Evolutionary conservation across 2,888 invertebrate species (phyloP), one percentile per base, ranked within the genome.

Genomic region (Chrysolina americana): DNA sequence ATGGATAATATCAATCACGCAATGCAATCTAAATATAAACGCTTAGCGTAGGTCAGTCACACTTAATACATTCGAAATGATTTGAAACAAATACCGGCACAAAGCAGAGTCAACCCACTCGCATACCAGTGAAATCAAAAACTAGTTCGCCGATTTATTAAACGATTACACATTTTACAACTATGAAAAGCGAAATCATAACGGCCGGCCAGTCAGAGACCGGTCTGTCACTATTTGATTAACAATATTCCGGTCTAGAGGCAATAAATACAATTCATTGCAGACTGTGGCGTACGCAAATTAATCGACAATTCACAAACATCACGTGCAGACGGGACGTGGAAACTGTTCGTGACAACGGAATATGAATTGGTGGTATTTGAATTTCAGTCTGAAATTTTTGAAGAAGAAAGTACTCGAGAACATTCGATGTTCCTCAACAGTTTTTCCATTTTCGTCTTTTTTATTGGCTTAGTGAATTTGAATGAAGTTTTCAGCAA

Each of bases 101-200:
- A 53, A 17, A 53, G 53, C 21, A 5, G 21, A 19, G 53, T 21
- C 53, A 53, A 53, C 53, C 53, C 53, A n/a, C 13, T 59, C 59
- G 10, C 23, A 36, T 28, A 59, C 59, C 59, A 15, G 59, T 13
- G 59, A 36, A 59, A n/a, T 59, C 36, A 36, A 59, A 59, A 59
- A 59, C 59, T 28, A 59, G 59, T 36, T 28, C 28, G n/a, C 59
- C 13, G 13, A 21, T 56, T 56, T 56, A 56, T 56, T 56, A 17
- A 56, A 13, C n/a, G 59, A n/a, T 59, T 36, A 36, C 59, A 36
- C 59, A 36, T 28, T 59, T 36, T n/a, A 59, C 59, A n/a, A 59
- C 59, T 23, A 59, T 59, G 59, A 59, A 59, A 59, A 59, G 59
- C 59, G 59, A 59, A 59, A 59, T 59, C 59, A 59, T 36, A 59